Evolutionary conservation across 2,113 vertebrate species (phyloP).

Genomic region (Chauna torquata): DNA sequence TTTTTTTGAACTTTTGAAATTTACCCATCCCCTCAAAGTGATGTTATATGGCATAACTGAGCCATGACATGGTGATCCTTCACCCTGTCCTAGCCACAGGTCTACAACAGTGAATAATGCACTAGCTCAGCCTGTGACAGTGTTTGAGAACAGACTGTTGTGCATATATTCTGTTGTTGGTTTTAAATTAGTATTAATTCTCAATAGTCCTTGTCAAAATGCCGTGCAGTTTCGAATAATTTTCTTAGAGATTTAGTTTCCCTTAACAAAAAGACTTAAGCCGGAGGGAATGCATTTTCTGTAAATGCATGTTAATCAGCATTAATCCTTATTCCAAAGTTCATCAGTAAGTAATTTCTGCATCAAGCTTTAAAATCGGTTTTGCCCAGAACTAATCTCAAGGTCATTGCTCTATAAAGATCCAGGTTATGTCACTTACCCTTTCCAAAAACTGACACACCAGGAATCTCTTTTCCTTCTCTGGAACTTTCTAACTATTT

Average conservation of each 20-base stretch:
- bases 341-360: neutral
- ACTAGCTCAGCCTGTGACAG: neutral
- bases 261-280: neutral
- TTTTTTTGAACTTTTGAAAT: neutral
- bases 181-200: neutral
- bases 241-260: neutral
- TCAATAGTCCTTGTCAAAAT: neutral
- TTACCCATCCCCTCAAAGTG: neutral
- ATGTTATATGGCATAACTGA: neutral
- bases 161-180: neutral
- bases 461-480: neutral
- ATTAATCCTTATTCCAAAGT: neutral
- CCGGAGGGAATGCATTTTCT: neutral
- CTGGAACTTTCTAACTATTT: neutral
- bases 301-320: neutral
- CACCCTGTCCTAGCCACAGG: neutral
- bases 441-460: neutral
- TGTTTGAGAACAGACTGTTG: neutral
- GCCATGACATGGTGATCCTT: neutral
- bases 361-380: neutral
- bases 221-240: neutral
- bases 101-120: fast-evolving
- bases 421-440: neutral
- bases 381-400: neutral
- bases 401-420: neutral